Base-by-base conservation (phyloP, 1,140 invertebrate species). In the Cotesia typhae region DNA sequence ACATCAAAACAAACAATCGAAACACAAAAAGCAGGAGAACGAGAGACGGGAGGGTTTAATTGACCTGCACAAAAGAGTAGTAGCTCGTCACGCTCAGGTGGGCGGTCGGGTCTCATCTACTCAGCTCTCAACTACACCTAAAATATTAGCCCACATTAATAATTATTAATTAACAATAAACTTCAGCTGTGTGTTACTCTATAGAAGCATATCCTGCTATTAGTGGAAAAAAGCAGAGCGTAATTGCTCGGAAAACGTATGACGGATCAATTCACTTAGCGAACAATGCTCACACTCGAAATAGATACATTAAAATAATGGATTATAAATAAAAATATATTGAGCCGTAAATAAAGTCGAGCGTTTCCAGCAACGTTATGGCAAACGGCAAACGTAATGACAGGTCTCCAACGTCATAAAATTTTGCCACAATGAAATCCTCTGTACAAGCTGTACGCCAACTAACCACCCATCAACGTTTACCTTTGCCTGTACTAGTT, bases 371-470 rank as follows among this genome's bases (percentile, higher is more conserved):
- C 41, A 47, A 9, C 10, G 6, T 47, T 66, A 64, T 37, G 20
- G 67, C 71, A 38, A 75, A 80, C 76, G 75, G 73, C 78, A 76
- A 76, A 78, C 76, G 77, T 86, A 86, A 86, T 86, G 83, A 86
- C 83, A 82, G 83, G 80, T 80, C 80, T 84, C 80, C 81, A 81
- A 76, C 81, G 83, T 86, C 84, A 79, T 86, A 85, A 86, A 86
- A 85, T 81, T 75, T 75, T 79, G 79, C 71, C 79, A 83, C 83
- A 84, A 84, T 84, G 81, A 77, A 82, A 84, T 83, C 79, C 41
- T 47, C 41, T 47, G 41, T 47, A 47, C 41, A 1, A 28, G 28
- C 28, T 28, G 28, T 28, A 28, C 10, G 6, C 10, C 41, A 47
- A 47, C 5, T 47, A 47, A 47, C 41, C 41, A 47, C 41, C 41